Evolutionary conservation across 2,888 invertebrate species (phyloP), one percentile per base, ranked within the genome.

Genomic region (Drosophila vallismaia): DNA sequence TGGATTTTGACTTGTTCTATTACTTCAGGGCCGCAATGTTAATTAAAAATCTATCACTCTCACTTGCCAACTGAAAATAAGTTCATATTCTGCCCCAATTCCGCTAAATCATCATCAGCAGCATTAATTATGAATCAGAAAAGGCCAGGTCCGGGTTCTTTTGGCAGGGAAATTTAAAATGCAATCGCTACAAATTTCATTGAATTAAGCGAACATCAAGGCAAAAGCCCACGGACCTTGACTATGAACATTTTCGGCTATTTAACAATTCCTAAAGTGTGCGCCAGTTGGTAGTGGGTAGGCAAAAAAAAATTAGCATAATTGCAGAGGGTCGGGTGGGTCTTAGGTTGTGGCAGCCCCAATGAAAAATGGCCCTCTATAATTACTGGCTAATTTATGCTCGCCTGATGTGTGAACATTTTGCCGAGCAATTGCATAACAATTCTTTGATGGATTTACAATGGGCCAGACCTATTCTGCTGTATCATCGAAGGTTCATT

Each of bases 211-310:
- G 46, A 33, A 46, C 54, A 69, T 48, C 52, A 68, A 53, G 64
- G 50, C 10, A 28, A 44, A 1, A 44, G 26, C n/a, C 24, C 8
- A 1, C 19, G 19, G 12, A 29, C 83, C 77, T 74, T 81, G 76
- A 68, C 75, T 73, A 73, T 79, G 71, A 70, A 73, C 26, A 75
- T 74, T 70, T 77, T 74, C 58, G 63, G 74, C 60, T 71, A 28
- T 77, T 81, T 77, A 71, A 76, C 55, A 68, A 84, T 86, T 80
- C 48, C 31, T 33, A 75, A 75, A 86, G 69, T 81, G 75, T 58
- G 54, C 81, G 81, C 73, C 81, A 77, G 81, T 55, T 86, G 81
- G 75, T 45, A 28, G 51, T 45, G 46, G 33, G 53, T 60, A 57
- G 46, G 52, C 57, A 28, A 28, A 4, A 55, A 72, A 50, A 73